Evolutionary conservation across 1,140 invertebrate species (phyloP), one percentile per base, ranked within the genome.

Genomic region (Microplitis mediator): DNA sequence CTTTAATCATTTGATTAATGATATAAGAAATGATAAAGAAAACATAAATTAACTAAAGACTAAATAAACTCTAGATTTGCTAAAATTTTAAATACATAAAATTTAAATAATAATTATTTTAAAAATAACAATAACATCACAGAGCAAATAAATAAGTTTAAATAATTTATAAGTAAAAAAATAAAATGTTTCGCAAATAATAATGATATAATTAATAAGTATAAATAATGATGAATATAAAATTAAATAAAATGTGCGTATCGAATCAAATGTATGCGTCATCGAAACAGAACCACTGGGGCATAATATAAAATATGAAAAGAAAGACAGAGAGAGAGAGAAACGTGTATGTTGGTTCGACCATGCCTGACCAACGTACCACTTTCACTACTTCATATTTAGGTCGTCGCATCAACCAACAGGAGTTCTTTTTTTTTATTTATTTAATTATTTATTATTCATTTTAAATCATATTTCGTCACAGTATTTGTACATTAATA

Each of bases 311-410:
- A 16, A 23, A 34, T 35, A 35, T 61, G 32, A 4, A 61, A 11
- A 35, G 11, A 61, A 23, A 23, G 23, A 13, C 11, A 32, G 32
- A 51, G 23, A 13, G 32, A 32, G 32, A 51, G 64, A 58, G 67
- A 72, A 63, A 81, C 67, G 72, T 76, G 76, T 78, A 73, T 65
- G 65, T 76, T 75, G 78, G 78, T 76, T 79, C 78, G 75, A 76
- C 81, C 77, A 79, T 79, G 83, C 81, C 82, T 84, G 84, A 85
- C 80, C 83, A 80, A 77, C 82, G 84, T 87, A 81, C 82, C 79
- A 87, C 85, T 87, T 86, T 87, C 85, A 86, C 84, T 87, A 80
- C 77, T 80, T 84, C 76, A 77, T 85, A 86, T 86, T 86, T 86
- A 75, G 85, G 84, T 86, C 85, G 84, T 78, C 83, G 76, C 80